Conservation (phyloP, 2,113 vertebrate species). For the Okapia johnstoni region DNA sequence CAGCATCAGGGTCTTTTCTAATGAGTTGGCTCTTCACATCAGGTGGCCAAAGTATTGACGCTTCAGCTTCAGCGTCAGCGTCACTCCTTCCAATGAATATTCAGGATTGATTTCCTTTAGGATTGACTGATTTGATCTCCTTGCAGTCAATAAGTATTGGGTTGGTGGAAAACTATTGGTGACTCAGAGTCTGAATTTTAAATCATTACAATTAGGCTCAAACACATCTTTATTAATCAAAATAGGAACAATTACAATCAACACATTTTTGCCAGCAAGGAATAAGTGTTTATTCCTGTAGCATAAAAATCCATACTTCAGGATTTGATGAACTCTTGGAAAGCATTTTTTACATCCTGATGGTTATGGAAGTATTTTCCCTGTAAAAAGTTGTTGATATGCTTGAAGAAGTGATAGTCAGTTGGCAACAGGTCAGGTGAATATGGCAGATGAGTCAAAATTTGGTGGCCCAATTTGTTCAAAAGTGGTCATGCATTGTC, state of each 20-base stretch:
- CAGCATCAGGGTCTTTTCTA: neutral
- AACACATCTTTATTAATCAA: neutral
- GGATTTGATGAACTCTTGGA: neutral
- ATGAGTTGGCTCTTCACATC: accelerated
- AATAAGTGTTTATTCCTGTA: neutral
- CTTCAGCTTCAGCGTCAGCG: accelerated
- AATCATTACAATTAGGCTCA: neutral
- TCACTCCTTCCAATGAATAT: neutral
- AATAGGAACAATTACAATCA: neutral
- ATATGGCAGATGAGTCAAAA: neutral
- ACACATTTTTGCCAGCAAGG: neutral
- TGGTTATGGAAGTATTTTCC: neutral
- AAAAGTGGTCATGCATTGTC: neutral
- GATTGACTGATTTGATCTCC: neutral
- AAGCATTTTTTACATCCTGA: neutral
- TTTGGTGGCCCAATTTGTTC: neutral
- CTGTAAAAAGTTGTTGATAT: neutral
- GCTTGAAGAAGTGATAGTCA: neutral
- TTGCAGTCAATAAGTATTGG: neutral
- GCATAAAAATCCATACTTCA: neutral
- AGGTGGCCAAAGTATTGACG: neutral
- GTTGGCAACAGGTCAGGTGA: neutral
- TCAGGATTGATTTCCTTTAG: neutral
- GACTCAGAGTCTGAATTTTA: neutral
- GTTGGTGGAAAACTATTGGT: neutral